These are phyloP conservation scores for Mesorhabditis belari DNA, from an alignment of 2,888 invertebrate species.

Conservation along the genomic window DNA sequence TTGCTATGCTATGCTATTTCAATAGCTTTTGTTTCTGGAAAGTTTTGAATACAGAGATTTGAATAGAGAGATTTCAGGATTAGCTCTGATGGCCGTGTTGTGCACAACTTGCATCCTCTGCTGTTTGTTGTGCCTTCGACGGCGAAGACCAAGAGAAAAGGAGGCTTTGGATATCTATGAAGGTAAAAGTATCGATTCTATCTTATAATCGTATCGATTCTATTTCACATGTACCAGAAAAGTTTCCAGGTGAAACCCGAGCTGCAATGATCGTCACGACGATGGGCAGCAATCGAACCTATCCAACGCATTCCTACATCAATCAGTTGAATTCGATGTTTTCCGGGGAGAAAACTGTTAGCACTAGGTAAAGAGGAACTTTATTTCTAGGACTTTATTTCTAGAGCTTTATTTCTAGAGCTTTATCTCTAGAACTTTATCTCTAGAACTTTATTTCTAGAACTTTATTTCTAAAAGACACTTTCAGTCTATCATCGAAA, in stretches of 20 bases:
- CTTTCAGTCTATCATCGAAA: not conserved
- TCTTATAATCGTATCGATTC: no score
- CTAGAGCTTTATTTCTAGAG: no score
- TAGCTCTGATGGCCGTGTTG: slow-evolving; percentile 2
- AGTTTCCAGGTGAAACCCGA: not conserved
- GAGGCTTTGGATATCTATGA: not conserved
- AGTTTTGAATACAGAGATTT: no score
- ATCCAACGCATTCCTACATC: not conserved
- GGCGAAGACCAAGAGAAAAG: slow-evolving; percentile 1
- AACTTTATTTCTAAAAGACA: no score
- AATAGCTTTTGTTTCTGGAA: no score
- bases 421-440: not conserved
- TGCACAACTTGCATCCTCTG: slow-evolving; percentile 4
- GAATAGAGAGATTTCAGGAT: not conserved
- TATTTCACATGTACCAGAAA: no score
- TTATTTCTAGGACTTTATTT: not conserved
- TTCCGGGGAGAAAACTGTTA: not conserved
- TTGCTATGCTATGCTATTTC: no score
- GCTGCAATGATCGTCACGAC: not conserved
- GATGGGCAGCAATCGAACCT: not conserved
- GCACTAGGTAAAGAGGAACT: not conserved
- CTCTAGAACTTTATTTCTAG: not conserved
- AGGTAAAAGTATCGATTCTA: not conserved
- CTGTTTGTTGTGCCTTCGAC: slow-evolving; percentile 1
- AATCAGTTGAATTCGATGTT: not conserved